Evolutionary conservation across 2,888 invertebrate genomes (phyloP), one percentile per base, ranked within the genome.

Genomic region (Ypsolopha sequella): DNA sequence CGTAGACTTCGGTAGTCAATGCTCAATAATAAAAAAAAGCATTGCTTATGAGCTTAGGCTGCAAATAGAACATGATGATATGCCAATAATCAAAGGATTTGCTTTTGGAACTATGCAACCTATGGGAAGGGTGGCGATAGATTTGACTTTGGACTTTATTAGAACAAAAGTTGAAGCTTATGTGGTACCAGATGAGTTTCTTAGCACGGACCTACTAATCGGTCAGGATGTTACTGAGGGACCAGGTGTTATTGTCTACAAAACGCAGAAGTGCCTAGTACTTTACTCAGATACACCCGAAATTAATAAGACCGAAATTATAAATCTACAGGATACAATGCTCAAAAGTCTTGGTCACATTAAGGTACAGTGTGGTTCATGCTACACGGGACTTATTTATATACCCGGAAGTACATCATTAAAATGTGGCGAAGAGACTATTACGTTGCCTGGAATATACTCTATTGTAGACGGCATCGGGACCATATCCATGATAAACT

Each of bases 121-220:
- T n/a, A 24, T 50, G 8, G 50, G 50, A 11, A 50, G 11, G n/a
- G 41, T 41, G 24, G 3, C 33, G 8, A 33, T 50, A 14, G 34
- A 50, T 11, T 7, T 50, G 8, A 41, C 35, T 14, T n/a, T 50
- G 8, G 41, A 50, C 34, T 39, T 34, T 14, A 34, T 50, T 8
- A 33, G 41, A 14, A 24, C 41, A 7, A 39, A 41, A 7, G n/a
- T 50, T 10, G 41, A 50, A 24, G 50, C 41, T 4, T 50, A 41
- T 41, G 50, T 50, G 6, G 50, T 50, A 50, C 24, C 14, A 24
- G 50, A 50, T n/a, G 35, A 41, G 7, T 50, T 41, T 10, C 24
- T 50, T 10, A 14, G n/a, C 13, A 50, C 50, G 1, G 50, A 50
- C 13, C 7, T 50, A 24, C 11, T 50, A 13, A 34, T 50, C 9